Percentiles rank a stretch among this genome's conserved stretches.
Evolutionary conservation across 2,113 vertebrate species (phyloP).

Genomic region (Macrotus californicus): DNA sequence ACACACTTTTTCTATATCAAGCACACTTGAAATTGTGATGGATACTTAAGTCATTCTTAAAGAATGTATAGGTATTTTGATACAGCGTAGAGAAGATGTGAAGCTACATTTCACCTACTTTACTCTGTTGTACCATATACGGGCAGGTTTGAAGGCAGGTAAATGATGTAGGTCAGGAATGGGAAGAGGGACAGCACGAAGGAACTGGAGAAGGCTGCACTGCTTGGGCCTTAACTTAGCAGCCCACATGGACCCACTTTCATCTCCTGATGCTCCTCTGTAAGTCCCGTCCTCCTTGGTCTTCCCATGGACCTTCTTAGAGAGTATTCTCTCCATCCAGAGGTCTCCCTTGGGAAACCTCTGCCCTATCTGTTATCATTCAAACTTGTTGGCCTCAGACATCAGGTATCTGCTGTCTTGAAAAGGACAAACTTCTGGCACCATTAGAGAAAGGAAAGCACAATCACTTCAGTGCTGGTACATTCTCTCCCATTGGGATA

Average conservation of each 20-base stretch:
- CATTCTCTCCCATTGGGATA: not conserved
- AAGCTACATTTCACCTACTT: not conserved
- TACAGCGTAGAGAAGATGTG: not conserved
- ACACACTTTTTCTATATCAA: not conserved
- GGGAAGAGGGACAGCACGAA: not conserved
- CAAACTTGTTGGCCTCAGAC: not conserved
- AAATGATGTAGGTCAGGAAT: fast-evolving
- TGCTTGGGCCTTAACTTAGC: too few relatives aligned
- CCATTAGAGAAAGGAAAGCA: not conserved
- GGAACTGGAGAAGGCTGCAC: not conserved
- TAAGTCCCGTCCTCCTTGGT: not conserved
- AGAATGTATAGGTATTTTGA: not conserved
- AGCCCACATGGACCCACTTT: not conserved
- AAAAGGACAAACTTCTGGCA: not conserved
- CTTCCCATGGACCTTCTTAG: not conserved
- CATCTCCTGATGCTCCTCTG: not conserved
- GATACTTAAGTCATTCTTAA: not conserved
- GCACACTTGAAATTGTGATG: not conserved
- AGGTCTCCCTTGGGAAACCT: not conserved
- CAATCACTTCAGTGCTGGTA: not conserved
- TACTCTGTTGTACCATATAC: not conserved
- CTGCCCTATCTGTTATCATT: not conserved
- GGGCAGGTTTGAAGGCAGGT: not conserved
- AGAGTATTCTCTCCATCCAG: not conserved
- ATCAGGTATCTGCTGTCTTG: not conserved